A percentile compares a stretch with the other conserved stretches of the same genome.
phyloP scores from a whole-genome alignment of 2,888 invertebrate genomes.

The Campopleginae sp. region DNA sequence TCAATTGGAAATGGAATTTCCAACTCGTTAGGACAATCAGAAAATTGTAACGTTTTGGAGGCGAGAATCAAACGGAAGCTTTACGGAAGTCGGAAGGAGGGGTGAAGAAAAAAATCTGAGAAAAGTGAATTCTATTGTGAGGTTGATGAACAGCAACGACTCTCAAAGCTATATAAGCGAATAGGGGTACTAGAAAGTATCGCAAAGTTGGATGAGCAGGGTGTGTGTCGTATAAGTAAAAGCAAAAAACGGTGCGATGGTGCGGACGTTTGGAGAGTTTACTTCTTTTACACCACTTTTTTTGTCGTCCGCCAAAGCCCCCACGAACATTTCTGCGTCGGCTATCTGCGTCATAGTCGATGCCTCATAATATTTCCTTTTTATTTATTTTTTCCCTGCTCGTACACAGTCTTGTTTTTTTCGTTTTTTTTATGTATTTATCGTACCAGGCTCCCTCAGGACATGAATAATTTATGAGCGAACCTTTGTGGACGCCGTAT shows the following conservation, averaged over 20 bases:
- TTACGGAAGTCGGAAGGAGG: background rate
- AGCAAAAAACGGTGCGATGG: slow-evolving; percentile 27
- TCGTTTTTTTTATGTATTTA: slow-evolving; percentile 24
- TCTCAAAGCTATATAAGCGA: background rate
- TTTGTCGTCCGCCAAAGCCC: slow-evolving; percentile 22
- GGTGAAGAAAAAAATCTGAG: background rate
- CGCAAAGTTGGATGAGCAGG: background rate
- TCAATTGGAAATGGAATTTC: too few species aligned
- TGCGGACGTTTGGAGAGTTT: slow-evolving; percentile 36
- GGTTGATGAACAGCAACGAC: background rate
- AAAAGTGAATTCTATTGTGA: background rate
- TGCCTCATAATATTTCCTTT: background rate
- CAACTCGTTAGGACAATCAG: too few species aligned
- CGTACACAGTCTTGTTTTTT: slow-evolving; percentile 6
- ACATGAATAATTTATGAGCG: slow-evolving; percentile 55
- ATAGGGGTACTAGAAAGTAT: background rate
- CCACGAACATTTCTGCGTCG: slow-evolving; percentile 20
- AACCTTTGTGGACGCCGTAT: slow-evolving; percentile 1
- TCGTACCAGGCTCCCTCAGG: slow-evolving; percentile 29
- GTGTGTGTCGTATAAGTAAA: slow-evolving; percentile 3
- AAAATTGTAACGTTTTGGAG: too few species aligned
- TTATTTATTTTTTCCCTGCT: slow-evolving; percentile 8
- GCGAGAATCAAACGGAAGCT: too few species aligned
- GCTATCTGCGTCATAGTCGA: slow-evolving; percentile 50
- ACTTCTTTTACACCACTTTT: slow-evolving; percentile 7